These are phyloP conservation scores for Gambusia holbrooki DNA, from an alignment of 2,113 vertebrate genomes.

Conservation along the genomic window DNA sequence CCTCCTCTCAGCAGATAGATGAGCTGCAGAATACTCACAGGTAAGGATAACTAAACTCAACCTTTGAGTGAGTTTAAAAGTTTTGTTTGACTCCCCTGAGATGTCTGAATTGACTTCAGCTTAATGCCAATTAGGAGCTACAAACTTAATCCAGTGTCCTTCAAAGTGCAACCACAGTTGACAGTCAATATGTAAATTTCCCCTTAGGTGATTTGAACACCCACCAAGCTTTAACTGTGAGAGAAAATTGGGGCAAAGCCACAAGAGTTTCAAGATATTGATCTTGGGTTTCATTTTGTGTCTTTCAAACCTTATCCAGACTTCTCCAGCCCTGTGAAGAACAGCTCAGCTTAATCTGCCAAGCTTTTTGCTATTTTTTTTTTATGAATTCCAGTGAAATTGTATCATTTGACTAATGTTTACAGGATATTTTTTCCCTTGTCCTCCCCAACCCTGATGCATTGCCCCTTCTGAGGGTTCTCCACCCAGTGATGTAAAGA, in stretches of 20 bases:
- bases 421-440: not conserved
- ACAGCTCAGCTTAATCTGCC: not conserved
- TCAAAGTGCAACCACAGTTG: not conserved
- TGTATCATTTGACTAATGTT: not conserved
- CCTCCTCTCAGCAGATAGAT: constrained; percentile 8
- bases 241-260: not conserved
- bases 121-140: not conserved
- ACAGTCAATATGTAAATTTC: not conserved
- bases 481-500: constrained; percentile 5
- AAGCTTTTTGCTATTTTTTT: not conserved
- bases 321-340: not conserved
- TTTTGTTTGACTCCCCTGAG: not conserved
- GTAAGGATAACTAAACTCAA: constrained; percentile 33
- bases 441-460: not conserved
- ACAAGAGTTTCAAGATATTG: not conserved
- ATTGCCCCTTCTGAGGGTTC: not conserved
- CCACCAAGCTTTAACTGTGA: not conserved
- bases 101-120: not conserved
- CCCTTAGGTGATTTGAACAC: not conserved
- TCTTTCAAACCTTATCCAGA: not conserved
- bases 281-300: not conserved
- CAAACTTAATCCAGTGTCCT: not conserved
- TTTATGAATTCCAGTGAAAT: not conserved
- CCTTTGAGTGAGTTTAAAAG: constrained; percentile 14
- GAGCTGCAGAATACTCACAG: constrained; percentile 10